Base-by-base conservation (phyloP, 2,888 invertebrate species). In the Tenthredo amoena region DNA sequence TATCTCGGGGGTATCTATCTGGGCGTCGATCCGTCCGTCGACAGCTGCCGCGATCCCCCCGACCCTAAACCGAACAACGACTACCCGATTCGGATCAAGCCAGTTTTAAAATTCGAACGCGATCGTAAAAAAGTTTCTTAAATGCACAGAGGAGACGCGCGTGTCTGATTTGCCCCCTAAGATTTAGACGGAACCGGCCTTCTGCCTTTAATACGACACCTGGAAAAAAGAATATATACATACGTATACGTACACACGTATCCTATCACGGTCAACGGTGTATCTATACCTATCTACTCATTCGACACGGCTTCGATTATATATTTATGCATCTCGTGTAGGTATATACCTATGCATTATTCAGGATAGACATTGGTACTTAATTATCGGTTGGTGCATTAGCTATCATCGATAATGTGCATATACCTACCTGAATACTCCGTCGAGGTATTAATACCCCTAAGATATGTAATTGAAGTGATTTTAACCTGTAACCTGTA, bases 1-100 rank as follows among this genome's bases (percentile, higher is more conserved):
- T 47, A 77, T 77, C 77, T 77, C 77, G 77, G 77, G 77, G 50
- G 77, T 77, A 77, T 77, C 77, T 79, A 55, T 55, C 55, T 55
- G 77, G 55, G n/a, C 79, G 79, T 79, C 79, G 79, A n/a, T 37
- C 76, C 76, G 62, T n/a, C 40, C 58, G 43, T 40, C 58, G 58
- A 77, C 72, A 62, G 62, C 62, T 62, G 62, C 62, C 21, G 72
- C 40, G 21, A 74, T 21, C 31, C 31, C 31, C 31, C 15, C n/a
- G 43, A 40, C 31, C n/a, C 72, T 43, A 43, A 74, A 26, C 26
- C 21, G 62, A 62, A 62, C 71, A n/a, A 71, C 71, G 26, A 62
- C 62, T 62, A 62, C 21, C 21, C n/a, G 71, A 71, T 71, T 71
- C 71, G 3, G 18, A 71, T 71, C n/a, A n/a, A 71, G 71, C 71